phyloP scores from a whole-genome alignment of 2,797 vertebrate genomes.

The Pangasius krempfi region DNA sequence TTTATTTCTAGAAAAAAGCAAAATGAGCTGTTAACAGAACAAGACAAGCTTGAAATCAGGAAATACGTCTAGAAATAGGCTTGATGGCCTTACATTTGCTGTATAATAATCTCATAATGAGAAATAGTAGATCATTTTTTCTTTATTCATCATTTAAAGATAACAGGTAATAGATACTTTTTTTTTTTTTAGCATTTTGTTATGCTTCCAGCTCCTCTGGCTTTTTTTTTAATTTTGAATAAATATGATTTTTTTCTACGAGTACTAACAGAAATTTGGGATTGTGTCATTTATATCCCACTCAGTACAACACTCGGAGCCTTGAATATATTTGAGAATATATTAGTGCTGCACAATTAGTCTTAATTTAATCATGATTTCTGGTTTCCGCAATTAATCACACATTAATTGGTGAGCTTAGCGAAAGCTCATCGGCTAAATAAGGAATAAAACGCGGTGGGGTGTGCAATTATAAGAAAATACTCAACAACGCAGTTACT shows the following conservation, averaged over 20 bases:
- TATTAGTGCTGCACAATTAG: slow-evolving; percentile 4
- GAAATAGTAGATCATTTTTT: neutral
- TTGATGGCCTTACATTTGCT: neutral
- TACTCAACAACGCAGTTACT: neutral
- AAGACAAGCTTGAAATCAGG: neutral
- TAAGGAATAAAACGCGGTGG: neutral
- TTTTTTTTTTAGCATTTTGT: neutral
- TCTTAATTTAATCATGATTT: neutral
- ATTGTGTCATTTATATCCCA: neutral
- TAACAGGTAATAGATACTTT: neutral
- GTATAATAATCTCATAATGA: neutral
- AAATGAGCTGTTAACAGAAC: neutral
- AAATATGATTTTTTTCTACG: neutral
- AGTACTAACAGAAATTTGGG: neutral
- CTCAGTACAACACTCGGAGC: neutral
- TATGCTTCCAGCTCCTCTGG: neutral
- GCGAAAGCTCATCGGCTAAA: neutral
- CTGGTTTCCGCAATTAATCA: neutral
- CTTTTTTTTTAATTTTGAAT: too few species aligned
- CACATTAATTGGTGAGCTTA: neutral
- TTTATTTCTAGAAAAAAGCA: neutral
- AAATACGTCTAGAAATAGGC: neutral
- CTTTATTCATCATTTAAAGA: neutral
- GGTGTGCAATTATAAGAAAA: neutral
- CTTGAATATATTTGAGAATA: neutral